Conservation (phyloP, 1,140 invertebrate species). For the Alviniconcha marisindica region DNA sequence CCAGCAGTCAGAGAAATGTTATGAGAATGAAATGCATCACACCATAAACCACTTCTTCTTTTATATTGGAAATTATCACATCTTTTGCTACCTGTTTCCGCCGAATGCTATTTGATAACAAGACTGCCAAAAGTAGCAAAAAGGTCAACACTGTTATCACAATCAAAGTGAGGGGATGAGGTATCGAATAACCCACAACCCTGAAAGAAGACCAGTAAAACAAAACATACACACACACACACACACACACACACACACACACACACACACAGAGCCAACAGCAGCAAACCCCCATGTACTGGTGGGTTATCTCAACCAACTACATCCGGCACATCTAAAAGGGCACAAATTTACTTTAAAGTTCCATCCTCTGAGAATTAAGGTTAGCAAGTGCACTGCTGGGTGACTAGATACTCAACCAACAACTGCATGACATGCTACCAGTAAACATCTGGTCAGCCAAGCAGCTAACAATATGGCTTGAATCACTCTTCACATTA, state of each 20-base stretch:
- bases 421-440: no score
- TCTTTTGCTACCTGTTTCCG: not conserved
- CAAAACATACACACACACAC: not conserved
- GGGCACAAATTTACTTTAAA: no score
- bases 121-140: slow-evolving; percentile 19
- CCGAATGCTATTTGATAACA: not conserved
- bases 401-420: no score
- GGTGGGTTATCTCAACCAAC: no score
- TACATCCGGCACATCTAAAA: no score
- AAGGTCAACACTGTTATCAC: slow-evolving; percentile 2
- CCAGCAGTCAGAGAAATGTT: not conserved
- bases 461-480: no score
- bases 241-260: not conserved
- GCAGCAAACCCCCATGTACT: not conserved
- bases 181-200: not conserved
- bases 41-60: no score
- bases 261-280: not conserved
- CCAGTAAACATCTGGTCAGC: no score
- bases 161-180: not conserved
- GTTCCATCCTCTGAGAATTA: no score
- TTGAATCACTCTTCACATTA: no score
- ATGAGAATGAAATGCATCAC: no score
- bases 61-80: slow-evolving; percentile 16
- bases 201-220: not conserved
- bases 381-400: no score